A percentile compares a stretch with the other conserved stretches of the same genome.
phyloP scores from a whole-genome alignment of 1,140 invertebrate genomes.

The Dreissena polymorpha region DNA sequence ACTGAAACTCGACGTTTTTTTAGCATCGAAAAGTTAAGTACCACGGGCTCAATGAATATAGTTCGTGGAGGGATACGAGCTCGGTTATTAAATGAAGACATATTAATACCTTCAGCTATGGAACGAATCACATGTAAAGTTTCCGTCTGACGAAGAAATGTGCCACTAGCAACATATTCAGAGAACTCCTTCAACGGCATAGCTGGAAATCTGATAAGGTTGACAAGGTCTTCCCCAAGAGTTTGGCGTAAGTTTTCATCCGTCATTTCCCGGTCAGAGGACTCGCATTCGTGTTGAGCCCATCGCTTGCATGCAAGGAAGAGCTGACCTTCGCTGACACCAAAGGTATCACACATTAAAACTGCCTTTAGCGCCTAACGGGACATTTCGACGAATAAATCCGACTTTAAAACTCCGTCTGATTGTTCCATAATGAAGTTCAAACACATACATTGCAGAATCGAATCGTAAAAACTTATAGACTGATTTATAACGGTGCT shows the following conservation, averaged over 20 bases:
- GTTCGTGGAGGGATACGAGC: too few species aligned
- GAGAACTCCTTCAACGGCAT: conserved; percentile 15
- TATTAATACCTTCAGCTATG: too few species aligned
- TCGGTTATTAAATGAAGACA: too few species aligned
- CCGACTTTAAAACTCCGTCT: conserved; percentile 18
- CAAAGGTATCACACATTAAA: neutral
- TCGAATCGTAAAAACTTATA: conserved; percentile 50
- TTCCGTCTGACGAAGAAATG: too few species aligned
- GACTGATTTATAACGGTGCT: conserved; percentile 73
- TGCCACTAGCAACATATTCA: too few species aligned
- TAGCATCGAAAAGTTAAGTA: too few species aligned
- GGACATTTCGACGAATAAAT: conserved; percentile 36
- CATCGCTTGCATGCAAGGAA: conserved; percentile 24
- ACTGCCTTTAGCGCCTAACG: conserved; percentile 13
- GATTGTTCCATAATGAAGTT: conserved; percentile 21
- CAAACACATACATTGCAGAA: conserved; percentile 46
- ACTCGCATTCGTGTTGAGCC: conserved; percentile 3
- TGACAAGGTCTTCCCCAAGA: conserved; percentile 8
- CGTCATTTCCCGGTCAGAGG: neutral
- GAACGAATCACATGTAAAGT: too few species aligned
- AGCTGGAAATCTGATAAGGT: conserved; percentile 27
- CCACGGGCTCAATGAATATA: too few species aligned
- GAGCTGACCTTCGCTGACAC: neutral
- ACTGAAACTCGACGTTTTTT: too few species aligned
- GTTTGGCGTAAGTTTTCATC: neutral